Percentiles rank a stretch among this genome's conserved stretches.
These are phyloP conservation scores for Actinia tenebrosa DNA, from an alignment of 64 coral and sea anemone species.

Conservation along the genomic window DNA sequence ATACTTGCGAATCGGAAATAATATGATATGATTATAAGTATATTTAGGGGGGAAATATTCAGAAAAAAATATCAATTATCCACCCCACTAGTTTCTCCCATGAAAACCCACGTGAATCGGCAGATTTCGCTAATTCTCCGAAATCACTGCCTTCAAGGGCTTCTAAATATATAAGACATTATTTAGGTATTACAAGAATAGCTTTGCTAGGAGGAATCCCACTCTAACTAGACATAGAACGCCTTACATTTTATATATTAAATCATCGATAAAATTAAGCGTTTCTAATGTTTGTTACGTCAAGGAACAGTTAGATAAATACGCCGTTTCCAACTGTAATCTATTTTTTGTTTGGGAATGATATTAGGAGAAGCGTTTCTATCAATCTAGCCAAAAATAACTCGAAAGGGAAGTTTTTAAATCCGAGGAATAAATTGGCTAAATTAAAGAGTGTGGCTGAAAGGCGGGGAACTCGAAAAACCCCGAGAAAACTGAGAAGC, in stretches of 20 bases:
- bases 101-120: too few relatives aligned
- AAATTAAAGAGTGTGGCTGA: neutral
- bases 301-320: slow-evolving; percentile 8
- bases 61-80: too few relatives aligned
- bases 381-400: neutral
- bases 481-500: neutral
- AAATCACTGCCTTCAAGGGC: too few relatives aligned
- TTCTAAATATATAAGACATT: neutral
- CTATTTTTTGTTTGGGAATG: neutral
- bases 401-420: neutral
- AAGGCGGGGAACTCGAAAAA: neutral
- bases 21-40: too few relatives aligned
- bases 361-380: neutral
- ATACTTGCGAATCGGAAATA: too few relatives aligned
- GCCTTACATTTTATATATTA: neutral
- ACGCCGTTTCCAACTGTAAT: neutral
- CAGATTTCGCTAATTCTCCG: too few relatives aligned
- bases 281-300: neutral
- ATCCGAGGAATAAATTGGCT: neutral
- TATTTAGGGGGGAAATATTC: too few relatives aligned
- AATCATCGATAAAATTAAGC: neutral
- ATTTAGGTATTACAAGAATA: neutral
- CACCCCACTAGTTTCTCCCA: too few relatives aligned
- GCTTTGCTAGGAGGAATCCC: neutral
- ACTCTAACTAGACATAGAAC: neutral